Base-by-base conservation (phyloP, 2,113 vertebrate genomes). In the Syrrhaptes paradoxus region DNA sequence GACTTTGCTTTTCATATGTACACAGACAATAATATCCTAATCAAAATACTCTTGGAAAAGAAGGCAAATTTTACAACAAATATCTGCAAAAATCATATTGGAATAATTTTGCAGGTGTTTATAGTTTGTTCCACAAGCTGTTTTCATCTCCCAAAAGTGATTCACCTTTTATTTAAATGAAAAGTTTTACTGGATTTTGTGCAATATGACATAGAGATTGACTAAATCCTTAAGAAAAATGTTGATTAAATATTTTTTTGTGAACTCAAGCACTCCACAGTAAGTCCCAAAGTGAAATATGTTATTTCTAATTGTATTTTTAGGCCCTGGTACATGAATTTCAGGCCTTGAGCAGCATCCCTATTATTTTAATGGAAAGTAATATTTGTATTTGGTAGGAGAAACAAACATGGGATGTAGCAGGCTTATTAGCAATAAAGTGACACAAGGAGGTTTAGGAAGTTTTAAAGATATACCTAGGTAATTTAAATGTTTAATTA, bases 121-220 rank as follows among this genome's bases (percentile, higher is more conserved):
- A 28, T 38, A 38, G 24, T 76, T 86, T 58, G 10, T 66, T 77
- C 32, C 9, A 63, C 24, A 82, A 57, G 67, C 81, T 91, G 12
- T 82, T 94, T 96, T 93, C 57, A 58, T 79, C 82, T 93, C 86
- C 51, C 81, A 25, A 76, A 87, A 95, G 66, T 90, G 52, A 84
- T 86, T 93, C 45, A 66, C 72, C 55, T 95, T 93, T 87, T 93
- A 89, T 65, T 96, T 80, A 91, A 96, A 93, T 81, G 52, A 95
- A 90, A 96, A 95, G n/a, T 93, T 77, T 48, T 55, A 20, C 52
- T 70, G 36, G 19, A 61, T 87, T 97, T 96, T 89, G 43, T 88
- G 34, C 46, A 75, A 21, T 45, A 32, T 88, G 73, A 59, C 73
- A 88, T 74, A 71, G 6, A 95, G 52, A 87, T 94, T 62, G 72